Evolutionary conservation across 2,888 invertebrate species (phyloP).

Genomic region (Lysandra coridon): DNA sequence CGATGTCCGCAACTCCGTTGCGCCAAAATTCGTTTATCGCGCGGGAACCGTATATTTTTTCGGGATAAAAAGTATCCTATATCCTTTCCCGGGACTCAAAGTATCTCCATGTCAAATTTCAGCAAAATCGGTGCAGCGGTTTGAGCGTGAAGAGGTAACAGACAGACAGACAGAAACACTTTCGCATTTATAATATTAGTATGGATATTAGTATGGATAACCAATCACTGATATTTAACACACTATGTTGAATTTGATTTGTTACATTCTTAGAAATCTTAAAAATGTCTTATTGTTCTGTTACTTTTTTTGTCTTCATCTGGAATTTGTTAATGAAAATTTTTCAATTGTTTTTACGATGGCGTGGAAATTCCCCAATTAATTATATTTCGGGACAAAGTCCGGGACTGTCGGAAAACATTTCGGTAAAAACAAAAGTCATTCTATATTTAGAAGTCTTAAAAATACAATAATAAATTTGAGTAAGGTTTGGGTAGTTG

Average conservation of each 20-base stretch:
- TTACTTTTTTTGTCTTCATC: neutral
- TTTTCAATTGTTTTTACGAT: neutral
- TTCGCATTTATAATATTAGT: neutral
- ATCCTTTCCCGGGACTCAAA: too few species aligned
- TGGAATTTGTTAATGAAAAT: neutral
- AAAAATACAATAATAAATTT: constrained; percentile 1
- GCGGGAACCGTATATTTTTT: too few species aligned
- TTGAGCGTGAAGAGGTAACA: too few species aligned
- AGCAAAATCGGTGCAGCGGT: too few species aligned
- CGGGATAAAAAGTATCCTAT: too few species aligned
- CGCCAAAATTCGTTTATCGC: too few species aligned
- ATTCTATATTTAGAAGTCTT: neutral
- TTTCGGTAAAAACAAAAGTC: neutral
- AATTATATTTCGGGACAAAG: constrained; percentile 1
- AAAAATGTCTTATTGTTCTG: neutral
- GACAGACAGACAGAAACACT: too few species aligned
- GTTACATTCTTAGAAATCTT: neutral
- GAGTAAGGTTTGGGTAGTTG: neutral
- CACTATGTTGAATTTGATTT: too few species aligned
- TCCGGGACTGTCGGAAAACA: neutral
- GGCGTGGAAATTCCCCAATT: neutral
- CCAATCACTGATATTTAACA: neutral
- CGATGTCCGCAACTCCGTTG: too few species aligned
- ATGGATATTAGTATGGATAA: neutral
- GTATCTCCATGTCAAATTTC: too few species aligned